A percentile compares a stretch with the other conserved stretches of the same genome.
These are phyloP conservation scores for Formicarius rufipectus DNA, from an alignment of 2,113 vertebrate species.

Conservation along the genomic window DNA sequence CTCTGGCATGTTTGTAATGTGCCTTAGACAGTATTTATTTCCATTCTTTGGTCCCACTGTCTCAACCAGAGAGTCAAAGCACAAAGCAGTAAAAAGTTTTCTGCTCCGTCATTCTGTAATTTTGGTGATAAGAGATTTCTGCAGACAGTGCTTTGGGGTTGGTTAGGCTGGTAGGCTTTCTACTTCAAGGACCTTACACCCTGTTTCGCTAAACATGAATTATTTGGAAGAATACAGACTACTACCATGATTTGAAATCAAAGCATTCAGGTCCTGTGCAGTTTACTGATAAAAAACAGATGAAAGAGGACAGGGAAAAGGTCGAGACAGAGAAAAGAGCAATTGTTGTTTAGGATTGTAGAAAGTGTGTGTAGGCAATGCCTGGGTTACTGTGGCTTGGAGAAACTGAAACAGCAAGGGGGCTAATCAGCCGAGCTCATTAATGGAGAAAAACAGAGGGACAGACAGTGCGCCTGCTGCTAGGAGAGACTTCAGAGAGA, in stretches of 20 bases:
- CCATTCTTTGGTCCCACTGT: neutral
- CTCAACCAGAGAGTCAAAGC: neutral
- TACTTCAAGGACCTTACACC: neutral
- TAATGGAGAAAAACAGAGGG: neutral
- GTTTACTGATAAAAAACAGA: neutral
- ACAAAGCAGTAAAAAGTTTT: neutral
- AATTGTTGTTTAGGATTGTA: neutral
- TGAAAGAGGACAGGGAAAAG: neutral
- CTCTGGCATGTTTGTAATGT: neutral
- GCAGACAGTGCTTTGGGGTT: neutral
- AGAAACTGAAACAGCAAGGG: slow-evolving; percentile 30
- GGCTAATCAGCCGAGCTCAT: neutral
- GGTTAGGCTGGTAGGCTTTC: neutral
- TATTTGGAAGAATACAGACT: neutral
- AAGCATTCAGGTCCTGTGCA: neutral
- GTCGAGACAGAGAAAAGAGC: neutral
- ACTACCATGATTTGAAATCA: neutral
- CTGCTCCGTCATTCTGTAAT: neutral
- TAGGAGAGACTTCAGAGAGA: neutral
- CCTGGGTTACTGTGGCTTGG: neutral
- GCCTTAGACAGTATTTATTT: neutral
- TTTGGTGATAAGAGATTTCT: neutral
- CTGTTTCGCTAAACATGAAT: neutral
- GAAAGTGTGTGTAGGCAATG: neutral
- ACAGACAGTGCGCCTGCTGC: neutral